These are phyloP conservation scores for Austrolebias charrua DNA, from an alignment of 2,797 vertebrate species.

Conservation along the genomic window DNA sequence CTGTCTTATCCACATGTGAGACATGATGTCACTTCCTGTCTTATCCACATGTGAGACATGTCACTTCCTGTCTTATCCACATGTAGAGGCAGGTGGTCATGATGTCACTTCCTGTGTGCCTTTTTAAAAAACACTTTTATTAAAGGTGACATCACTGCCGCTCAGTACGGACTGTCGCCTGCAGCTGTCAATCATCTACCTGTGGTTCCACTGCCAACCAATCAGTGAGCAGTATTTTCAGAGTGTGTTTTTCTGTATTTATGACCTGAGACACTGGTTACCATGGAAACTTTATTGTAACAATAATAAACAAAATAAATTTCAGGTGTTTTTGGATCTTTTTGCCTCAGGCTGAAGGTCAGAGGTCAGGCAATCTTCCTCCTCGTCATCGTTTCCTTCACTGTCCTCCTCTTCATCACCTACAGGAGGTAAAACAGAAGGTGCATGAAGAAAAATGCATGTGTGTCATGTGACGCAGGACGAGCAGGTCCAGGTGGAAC, in stretches of 20 bases:
- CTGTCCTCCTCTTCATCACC: constrained; percentile 62
- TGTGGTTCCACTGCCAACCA: neutral
- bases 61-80: no score
- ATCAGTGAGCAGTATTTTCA: constrained; percentile 9
- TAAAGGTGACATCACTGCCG: neutral
- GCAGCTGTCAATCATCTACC: neutral
- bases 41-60: no score
- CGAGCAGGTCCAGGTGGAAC: no score
- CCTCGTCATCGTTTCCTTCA: constrained; percentile 66
- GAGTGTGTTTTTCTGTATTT: constrained; percentile 19
- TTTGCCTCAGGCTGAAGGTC: constrained; percentile 80
- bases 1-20: no score
- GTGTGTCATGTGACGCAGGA: neutral
- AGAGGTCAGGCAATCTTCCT: constrained; percentile 10
- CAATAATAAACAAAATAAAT: constrained; percentile 1
- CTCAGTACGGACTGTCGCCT: neutral
- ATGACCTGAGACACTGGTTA: constrained; percentile 30
- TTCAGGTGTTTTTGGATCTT: constrained; percentile 67
- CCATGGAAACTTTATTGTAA: constrained; percentile 24
- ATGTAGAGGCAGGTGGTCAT: constrained; percentile 67
- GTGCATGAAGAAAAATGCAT: neutral
- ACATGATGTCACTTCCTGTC: no score
- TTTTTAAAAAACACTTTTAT: constrained; percentile 15
- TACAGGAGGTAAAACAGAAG: constrained; percentile 13
- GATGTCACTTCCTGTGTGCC: constrained; percentile 57